These are phyloP conservation scores for Mormyrus hasselquistii DNA, from an alignment of 2,797 vertebrate species.

Conservation along the genomic window DNA sequence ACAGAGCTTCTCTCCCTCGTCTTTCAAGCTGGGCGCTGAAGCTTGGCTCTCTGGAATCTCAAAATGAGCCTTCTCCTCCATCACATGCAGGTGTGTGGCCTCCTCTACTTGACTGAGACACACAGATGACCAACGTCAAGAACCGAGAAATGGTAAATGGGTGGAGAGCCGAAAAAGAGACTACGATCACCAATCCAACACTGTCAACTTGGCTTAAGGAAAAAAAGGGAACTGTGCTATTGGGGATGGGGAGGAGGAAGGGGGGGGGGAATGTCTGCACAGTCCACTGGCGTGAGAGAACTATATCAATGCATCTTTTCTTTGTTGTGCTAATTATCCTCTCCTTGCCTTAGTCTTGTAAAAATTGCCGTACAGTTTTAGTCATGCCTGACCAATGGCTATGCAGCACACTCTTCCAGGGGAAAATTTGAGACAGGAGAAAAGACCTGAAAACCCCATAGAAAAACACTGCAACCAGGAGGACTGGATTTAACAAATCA, in stretches of 20 bases:
- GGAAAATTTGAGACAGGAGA: slow-evolving; percentile 5
- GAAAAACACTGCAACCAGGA: slow-evolving; percentile 1
- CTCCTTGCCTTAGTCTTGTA: neutral
- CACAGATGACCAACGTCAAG: slow-evolving; percentile 19
- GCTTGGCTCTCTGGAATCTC: slow-evolving; percentile 57
- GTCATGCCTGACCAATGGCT: neutral
- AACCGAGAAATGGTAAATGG: neutral
- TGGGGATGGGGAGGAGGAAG: neutral
- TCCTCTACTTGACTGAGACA: slow-evolving; percentile 48
- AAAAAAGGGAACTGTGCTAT: neutral
- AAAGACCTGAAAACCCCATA: slow-evolving; percentile 61
- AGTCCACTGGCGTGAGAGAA: neutral
- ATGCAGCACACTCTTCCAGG: neutral
- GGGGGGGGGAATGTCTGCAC: neutral
- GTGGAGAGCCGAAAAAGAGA: neutral
- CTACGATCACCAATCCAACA: neutral
- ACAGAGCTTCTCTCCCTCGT: slow-evolving; percentile 39
- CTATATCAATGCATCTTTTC: neutral
- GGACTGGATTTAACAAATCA: neutral
- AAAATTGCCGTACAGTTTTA: neutral
- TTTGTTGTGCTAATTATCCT: neutral
- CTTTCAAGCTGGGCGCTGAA: slow-evolving; percentile 49
- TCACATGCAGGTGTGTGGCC: slow-evolving; percentile 48
- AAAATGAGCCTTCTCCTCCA: slow-evolving; percentile 48
- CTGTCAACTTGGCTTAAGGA: neutral